Evolutionary conservation across 2,113 vertebrate genomes (phyloP), one percentile per base, ranked within the genome.

Genomic region (Stegostoma tigrinum): DNA sequence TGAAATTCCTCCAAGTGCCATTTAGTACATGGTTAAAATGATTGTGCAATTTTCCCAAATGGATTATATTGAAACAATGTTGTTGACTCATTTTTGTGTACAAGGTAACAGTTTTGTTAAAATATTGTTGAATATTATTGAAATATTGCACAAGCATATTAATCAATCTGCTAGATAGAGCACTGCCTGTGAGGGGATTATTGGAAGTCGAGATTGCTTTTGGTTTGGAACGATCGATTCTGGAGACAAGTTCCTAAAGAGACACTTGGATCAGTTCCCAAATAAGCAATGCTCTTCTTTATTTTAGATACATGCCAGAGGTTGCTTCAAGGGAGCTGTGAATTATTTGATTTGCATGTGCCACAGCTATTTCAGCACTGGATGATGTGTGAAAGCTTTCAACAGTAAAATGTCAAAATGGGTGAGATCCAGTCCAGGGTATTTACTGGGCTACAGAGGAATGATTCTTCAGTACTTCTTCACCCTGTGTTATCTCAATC

Each of bases 181-280:
- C 55, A 4, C 42, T 52, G 48, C 10, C 85, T 27, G 85, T 52
- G 23, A 30, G 85, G 80, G 17, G 80, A 27, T 83, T 83, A 83
- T 83, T 83, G 80, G 48, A 87, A 87, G 24, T 48, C 45, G 48
- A 52, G 48, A 52, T 66, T 64, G 61, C 64, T 93, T 38, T 93
- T 38, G n/a, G 64, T 67, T 66, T 93, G 55, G 64, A 66, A 12
- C 42, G 55, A 67, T 93, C 61, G n/a, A 67, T 94, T 27, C 66
- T 94, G 64, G 21, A 94, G 64, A 45, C 64, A 68, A n/a, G 24
- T 68, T 94, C 64, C 64, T 94, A 94, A 94, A 67, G 61, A 87
- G 85, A 90, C 52, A 90, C 52, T 90, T 90, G 87, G 45, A 90
- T 14, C 90, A 66, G 64, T 94, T 66, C 90, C 90, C 21, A 38